phyloP scores from a whole-genome alignment of 2,888 invertebrate species.

The Drosophila quasianomalipes region DNA sequence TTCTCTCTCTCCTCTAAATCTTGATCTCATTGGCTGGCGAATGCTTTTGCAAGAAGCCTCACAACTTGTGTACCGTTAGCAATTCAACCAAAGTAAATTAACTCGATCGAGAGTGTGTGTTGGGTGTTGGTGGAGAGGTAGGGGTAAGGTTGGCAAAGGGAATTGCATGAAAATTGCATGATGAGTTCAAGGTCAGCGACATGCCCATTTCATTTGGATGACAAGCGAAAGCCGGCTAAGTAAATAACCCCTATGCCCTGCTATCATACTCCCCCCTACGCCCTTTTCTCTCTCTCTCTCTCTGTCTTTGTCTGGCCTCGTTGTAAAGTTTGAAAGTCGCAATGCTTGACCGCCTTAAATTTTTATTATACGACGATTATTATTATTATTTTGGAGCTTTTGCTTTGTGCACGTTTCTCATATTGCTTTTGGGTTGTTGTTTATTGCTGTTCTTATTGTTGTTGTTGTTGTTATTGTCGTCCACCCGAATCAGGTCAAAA shows the following conservation, averaged over 20 bases:
- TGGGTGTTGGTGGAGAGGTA: slow-evolving; percentile 1
- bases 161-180: slow-evolving; percentile 62
- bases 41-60: slow-evolving; percentile 13
- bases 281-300: not conserved
- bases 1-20: not conserved
- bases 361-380: slow-evolving; percentile 46
- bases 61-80: slow-evolving; percentile 69
- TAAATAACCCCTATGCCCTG: not conserved
- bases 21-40: slow-evolving; percentile 25
- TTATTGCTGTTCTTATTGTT: slow-evolving; percentile 4
- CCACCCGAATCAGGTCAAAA: slow-evolving; percentile 71
- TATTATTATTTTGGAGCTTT: slow-evolving; percentile 57
- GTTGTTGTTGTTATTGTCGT: slow-evolving; percentile 22
- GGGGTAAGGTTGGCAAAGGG: not conserved
- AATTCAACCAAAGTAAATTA: slow-evolving; percentile 71
- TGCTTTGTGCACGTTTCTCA: slow-evolving; percentile 66
- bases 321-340: slow-evolving; percentile 53
- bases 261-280: not conserved
- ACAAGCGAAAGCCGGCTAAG: slow-evolving; percentile 63
- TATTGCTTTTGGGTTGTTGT: slow-evolving; percentile 30
- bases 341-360: slow-evolving; percentile 68
- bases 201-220: slow-evolving; percentile 74
- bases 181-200: slow-evolving; percentile 81
- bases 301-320: slow-evolving; percentile 23
- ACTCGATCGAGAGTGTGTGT: slow-evolving; percentile 29